Evolutionary conservation across 2,888 invertebrate species (phyloP), one percentile per base, ranked within the genome.

Genomic region (Drosophila macrospina): DNA sequence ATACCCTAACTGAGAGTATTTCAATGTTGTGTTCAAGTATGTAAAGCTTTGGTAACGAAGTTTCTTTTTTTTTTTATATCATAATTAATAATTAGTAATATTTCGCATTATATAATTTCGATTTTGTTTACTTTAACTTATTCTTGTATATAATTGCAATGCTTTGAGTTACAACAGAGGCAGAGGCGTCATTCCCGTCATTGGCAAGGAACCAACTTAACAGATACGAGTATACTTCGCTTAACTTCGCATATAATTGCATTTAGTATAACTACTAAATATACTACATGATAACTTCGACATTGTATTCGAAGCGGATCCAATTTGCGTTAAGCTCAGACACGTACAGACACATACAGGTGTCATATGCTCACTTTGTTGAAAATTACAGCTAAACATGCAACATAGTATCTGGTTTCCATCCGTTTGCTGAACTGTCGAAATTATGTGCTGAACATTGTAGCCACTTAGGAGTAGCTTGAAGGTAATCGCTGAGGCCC

Each of bases 331-430:
- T 24, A 37, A n/a, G 80, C 65, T 82, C 0, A 10, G 28, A 16
- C n/a, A 57, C 37, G 51, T 55, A 45, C n/a, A n/a, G n/a, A n/a
- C n/a, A n/a, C n/a, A 62, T 52, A 34, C 74, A 74, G 80, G 69
- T 82, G 83, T 85, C 80, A 73, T 70, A 78, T 72, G 61, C 16
- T 65, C 59, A 61, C 34, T 68, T 64, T 55, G 48, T 6, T 26
- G 5, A 26, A 70, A 86, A 83, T 82, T 86, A 64, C 50, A 67
- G 76, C 80, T 66, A 47, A 76, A 61, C 86, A 82, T 70, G 82
- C 86, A 52, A 86, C 52, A 32, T 45, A 39, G 52, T 52, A 37
- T 69, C 54, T 70, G 52, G 28, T 42, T 59, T 42, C 57, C 64
- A 56, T 63, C 55, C 59, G 56, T 20, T 32, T 30, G 30, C 51